Evolutionary conservation across 64 coral and sea anemone species (phyloP).

Genomic region (Trachythela sp.): DNA sequence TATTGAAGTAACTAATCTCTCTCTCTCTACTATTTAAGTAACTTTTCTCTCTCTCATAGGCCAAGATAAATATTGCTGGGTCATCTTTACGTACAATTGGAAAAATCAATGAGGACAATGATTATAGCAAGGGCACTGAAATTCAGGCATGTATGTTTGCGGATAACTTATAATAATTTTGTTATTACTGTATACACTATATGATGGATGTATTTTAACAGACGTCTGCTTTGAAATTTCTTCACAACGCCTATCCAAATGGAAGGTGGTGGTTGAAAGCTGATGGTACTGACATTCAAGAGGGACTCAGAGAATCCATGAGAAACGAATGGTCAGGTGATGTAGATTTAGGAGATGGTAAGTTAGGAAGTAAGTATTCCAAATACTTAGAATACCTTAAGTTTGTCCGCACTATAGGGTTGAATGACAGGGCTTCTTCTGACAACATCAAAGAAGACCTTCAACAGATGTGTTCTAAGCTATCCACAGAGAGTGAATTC

Average conservation of each 20-base stretch:
- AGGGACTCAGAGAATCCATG: background rate
- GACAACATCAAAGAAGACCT: background rate
- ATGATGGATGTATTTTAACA: background rate
- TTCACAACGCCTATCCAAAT: background rate
- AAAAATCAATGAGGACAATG: background rate
- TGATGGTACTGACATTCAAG: background rate
- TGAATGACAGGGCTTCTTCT: background rate
- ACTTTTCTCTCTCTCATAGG: no score
- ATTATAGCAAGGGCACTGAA: background rate
- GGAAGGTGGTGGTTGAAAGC: background rate
- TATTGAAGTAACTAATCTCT: no score
- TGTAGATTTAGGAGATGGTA: background rate
- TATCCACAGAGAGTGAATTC: background rate
- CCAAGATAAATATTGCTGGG: slow-evolving; percentile 55
- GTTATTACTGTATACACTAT: background rate
- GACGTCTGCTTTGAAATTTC: background rate
- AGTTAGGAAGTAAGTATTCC: background rate
- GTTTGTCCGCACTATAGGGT: background rate
- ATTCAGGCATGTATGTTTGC: background rate
- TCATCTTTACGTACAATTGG: slow-evolving; percentile 16
- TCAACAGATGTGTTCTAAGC: background rate
- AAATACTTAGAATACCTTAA: background rate
- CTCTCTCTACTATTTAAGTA: no score
- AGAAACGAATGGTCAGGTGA: background rate
- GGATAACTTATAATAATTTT: background rate